Percentiles rank a stretch among this genome's conserved stretches.
phyloP scores from a whole-genome alignment of 2,797 vertebrate genomes.

The Carapus acus region DNA sequence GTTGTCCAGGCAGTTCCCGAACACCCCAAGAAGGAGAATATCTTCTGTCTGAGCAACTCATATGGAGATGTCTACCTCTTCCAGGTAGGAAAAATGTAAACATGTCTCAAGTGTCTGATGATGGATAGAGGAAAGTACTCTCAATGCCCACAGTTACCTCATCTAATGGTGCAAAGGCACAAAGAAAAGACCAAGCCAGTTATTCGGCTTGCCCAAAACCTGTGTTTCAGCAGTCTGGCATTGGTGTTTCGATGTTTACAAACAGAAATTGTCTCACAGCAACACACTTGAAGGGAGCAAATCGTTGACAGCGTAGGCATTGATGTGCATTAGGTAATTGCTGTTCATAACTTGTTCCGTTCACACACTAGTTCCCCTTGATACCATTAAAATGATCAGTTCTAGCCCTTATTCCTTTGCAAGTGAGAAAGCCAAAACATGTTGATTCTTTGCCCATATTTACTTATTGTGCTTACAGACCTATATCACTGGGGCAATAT shows the following conservation, averaged over 20 bases:
- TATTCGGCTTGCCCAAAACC: too few species aligned
- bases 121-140: too few species aligned
- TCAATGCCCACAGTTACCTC: too few species aligned
- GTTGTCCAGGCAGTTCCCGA: constrained; percentile 90
- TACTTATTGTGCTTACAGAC: constrained; percentile 41
- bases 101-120: too few species aligned
- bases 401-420: constrained; percentile 3
- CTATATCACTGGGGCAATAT: constrained; percentile 40
- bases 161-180: too few species aligned
- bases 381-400: constrained; percentile 20
- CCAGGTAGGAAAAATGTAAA: constrained; percentile 76
- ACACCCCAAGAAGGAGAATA: constrained; percentile 91
- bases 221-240: too few species aligned
- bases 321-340: background rate
- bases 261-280: background rate
- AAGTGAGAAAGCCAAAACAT: constrained; percentile 20
- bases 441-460: constrained; percentile 13
- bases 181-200: too few species aligned
- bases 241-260: too few species aligned
- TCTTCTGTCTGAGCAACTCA: constrained; percentile 94
- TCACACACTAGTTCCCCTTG: constrained; percentile 3
- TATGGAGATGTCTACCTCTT: constrained; percentile 92
- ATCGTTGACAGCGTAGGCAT: background rate
- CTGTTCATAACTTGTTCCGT: constrained; percentile 8
- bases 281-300: background rate